Base-by-base conservation (phyloP, 2,888 invertebrate species). In the Drosophila subsilvestris region DNA sequence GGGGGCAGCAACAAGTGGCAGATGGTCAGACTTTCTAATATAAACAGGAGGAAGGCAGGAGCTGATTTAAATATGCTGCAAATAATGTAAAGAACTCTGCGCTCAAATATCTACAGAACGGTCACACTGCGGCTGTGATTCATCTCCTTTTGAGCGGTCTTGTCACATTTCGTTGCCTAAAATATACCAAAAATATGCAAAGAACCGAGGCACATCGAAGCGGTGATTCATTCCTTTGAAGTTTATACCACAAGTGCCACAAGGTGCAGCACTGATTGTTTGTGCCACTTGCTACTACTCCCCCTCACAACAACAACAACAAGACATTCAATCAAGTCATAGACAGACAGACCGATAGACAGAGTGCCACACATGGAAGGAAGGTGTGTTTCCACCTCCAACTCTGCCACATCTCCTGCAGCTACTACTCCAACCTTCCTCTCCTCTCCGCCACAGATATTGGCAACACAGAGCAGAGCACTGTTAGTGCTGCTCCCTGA, bases 21-120 rank as follows among this genome's bases (percentile, higher is more conserved):
- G 48, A 22, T 12, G 43, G 37, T n/a, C 37, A n/a, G 50, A 63
- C 63, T 63, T 63, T 63, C 63, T 63, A 63, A 63, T 63, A 63
- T 44, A 25, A 49, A 20, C 63, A 50, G 17, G 3, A 14, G n/a
- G 37, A n/a, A 37, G 37, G 42, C 14, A 17, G 29, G 10, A 43
- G 18, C 25, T 25, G 4, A 32, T 32, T 12, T 1, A 12, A 29
- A 29, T 29, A 10, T 29, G 4, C 10, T 29, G 4, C 10, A 29
- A 10, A 10, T 9, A 32, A 12, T 1, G 29, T 3, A 1, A 0
- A 12, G 32, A 10, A 29, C 20, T 20, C 20, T 20, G 20, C 20
- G 3, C 20, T 20, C 20, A 20, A 20, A 20, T 20, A 20, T 20
- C 1, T 20, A 3, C 1, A 20, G 20, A 25, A 29, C 27, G 32